A percentile compares a stretch with the other conserved stretches of the same genome.
Evolutionary conservation across 2,113 vertebrate genomes (phyloP).

Genomic region (Pholis gunnellus): DNA sequence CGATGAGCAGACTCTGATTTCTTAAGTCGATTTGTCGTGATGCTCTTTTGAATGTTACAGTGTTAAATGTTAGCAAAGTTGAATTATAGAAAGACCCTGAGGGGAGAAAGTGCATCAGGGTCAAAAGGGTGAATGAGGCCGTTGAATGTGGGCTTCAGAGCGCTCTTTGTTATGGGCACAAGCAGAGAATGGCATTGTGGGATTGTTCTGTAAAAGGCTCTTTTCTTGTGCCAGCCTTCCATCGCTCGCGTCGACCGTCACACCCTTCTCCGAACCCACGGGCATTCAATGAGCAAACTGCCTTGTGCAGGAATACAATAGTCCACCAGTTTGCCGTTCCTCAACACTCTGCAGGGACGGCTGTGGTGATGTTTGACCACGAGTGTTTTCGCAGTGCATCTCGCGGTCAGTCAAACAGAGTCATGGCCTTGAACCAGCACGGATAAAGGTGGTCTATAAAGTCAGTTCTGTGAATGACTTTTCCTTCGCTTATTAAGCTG

Average conservation of each 20-base stretch:
- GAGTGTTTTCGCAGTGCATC: conserved; percentile 3
- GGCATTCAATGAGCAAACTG: conserved; percentile 51
- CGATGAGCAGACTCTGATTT: no score
- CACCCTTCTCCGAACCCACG: conserved; percentile 43
- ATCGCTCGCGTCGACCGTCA: conserved; percentile 49
- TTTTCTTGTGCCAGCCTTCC: conserved; percentile 76
- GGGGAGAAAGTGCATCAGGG: conserved; percentile 35
- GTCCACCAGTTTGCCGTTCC: conserved; percentile 38
- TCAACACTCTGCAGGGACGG: not conserved
- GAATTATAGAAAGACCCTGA: conserved; percentile 26
- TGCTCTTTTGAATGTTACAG: no score
- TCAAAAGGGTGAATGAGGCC: conserved; percentile 63
- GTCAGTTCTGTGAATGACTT: not conserved
- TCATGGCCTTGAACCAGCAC: not conserved
- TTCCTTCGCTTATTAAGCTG: not conserved
- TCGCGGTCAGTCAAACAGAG: conserved; percentile 14
- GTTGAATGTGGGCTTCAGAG: conserved; percentile 60
- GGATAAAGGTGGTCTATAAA: not conserved
- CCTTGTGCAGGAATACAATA: conserved; percentile 67
- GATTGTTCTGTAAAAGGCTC: conserved; percentile 52
- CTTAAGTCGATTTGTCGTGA: no score
- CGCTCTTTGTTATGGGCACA: conserved; percentile 56
- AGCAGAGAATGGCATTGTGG: conserved; percentile 70
- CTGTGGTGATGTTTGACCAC: not conserved
- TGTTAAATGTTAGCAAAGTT: not conserved